phyloP scores from a whole-genome alignment of 1,140 invertebrate species.

The Dreissena polymorpha region DNA sequence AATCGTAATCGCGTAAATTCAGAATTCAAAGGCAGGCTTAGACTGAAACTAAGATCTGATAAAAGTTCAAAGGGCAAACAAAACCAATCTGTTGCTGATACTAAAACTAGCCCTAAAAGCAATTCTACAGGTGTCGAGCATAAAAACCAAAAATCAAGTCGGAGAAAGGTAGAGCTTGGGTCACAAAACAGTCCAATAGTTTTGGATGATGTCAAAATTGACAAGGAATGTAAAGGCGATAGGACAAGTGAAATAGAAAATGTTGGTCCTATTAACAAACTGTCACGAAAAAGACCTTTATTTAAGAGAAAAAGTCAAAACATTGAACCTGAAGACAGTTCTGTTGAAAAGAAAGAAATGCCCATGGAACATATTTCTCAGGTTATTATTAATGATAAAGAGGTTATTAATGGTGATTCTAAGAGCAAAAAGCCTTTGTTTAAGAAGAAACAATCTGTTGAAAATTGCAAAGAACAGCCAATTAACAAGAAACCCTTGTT shows the following conservation, averaged over 20 bases:
- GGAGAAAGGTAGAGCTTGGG: not conserved
- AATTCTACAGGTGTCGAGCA: not conserved
- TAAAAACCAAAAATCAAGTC: not conserved
- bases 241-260: no score
- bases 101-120: not conserved
- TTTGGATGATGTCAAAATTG: not conserved
- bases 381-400: not conserved
- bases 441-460: slow-evolving; percentile 33
- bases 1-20: not conserved
- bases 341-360: not conserved
- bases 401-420: not conserved
- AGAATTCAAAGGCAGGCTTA: slow-evolving; percentile 21
- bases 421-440: slow-evolving; percentile 45
- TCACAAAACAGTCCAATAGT: not conserved
- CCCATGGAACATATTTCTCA: no score
- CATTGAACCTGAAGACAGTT: not conserved
- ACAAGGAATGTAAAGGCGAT: not conserved
- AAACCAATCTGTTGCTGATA: no score
- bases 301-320: slow-evolving; percentile 22
- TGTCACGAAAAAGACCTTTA: slow-evolving; percentile 22
- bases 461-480: not conserved
- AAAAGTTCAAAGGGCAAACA: not conserved
- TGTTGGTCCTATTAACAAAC: not conserved
- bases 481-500: not conserved
- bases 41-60: slow-evolving; percentile 43